These are phyloP conservation scores for Myotis vivesi DNA, from an alignment of 2,797 vertebrate genomes.

Conservation along the genomic window DNA sequence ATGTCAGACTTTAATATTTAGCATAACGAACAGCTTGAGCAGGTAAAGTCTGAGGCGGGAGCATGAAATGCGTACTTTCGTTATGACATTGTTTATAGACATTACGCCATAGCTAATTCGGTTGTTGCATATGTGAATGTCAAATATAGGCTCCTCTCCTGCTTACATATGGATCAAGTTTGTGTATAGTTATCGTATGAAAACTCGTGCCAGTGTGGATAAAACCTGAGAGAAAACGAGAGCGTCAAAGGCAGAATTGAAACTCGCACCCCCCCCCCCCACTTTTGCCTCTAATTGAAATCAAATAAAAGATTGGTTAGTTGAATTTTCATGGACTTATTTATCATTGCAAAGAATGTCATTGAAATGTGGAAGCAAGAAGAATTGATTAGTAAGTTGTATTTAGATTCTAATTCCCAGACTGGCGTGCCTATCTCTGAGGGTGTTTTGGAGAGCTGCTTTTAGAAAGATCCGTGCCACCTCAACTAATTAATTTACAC, in stretches of 20 bases:
- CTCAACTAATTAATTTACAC: conserved; percentile 69
- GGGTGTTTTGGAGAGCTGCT: conserved; percentile 26
- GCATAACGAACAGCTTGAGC: background rate
- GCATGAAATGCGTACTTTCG: conserved; percentile 18
- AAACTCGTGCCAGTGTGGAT: conserved; percentile 13
- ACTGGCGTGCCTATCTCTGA: conserved; percentile 45
- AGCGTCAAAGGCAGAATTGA: background rate
- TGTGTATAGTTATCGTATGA: background rate
- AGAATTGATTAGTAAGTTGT: conserved; percentile 80
- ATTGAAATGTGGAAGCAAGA: conserved; percentile 80
- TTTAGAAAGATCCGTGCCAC: conserved; percentile 67
- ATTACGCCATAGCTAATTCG: conserved; percentile 19
- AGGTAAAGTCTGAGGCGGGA: background rate
- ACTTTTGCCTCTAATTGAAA: conserved; percentile 55
- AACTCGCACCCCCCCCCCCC: background rate
- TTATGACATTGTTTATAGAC: conserved; percentile 36
- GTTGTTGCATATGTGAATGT: conserved; percentile 46
- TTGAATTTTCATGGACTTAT: conserved; percentile 79
- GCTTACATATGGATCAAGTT: conserved; percentile 42
- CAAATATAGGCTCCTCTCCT: conserved; percentile 13
- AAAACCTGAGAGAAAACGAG: conserved; percentile 49
- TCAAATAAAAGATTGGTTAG: conserved; percentile 70
- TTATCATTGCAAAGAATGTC: conserved; percentile 74
- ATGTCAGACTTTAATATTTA: conserved; percentile 72
- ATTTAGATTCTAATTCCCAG: conserved; percentile 79